Evolutionary conservation across 2,888 invertebrate genomes (phyloP).

Genomic region (Apotomis turbidana): DNA sequence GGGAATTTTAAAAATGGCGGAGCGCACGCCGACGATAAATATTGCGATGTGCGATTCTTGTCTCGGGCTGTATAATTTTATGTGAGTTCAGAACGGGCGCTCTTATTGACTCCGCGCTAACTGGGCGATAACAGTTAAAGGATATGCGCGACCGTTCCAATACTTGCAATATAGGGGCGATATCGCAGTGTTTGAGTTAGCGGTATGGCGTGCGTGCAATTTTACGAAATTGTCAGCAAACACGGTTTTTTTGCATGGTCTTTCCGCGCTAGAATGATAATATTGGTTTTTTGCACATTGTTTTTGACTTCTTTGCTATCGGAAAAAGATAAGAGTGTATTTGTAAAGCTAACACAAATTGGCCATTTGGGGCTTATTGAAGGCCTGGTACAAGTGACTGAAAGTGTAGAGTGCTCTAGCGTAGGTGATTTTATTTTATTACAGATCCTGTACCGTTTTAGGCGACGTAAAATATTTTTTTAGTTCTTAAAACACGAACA

Average conservation of each 20-base stretch:
- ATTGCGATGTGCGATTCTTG: slow-evolving; percentile 33
- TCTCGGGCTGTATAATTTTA: slow-evolving; percentile 38
- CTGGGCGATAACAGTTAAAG: slow-evolving; percentile 38
- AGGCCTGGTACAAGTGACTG: not conserved
- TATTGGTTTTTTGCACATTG: not conserved
- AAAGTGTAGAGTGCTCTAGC: not conserved
- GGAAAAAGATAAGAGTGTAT: slow-evolving; percentile 8
- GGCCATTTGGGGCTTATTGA: slow-evolving; percentile 10
- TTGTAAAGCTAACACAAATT: not conserved
- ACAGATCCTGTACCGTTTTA: not conserved
- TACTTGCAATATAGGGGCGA: slow-evolving; percentile 27
- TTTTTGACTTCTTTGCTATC: slow-evolving; percentile 25
- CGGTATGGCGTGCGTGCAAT: slow-evolving; percentile 31
- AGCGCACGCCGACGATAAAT: slow-evolving; percentile 8
- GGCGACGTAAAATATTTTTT: too few relatives aligned
- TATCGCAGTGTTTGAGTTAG: slow-evolving; percentile 30
- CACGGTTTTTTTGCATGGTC: slow-evolving; percentile 3
- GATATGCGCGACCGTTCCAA: slow-evolving; percentile 31
- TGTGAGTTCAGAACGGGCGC: slow-evolving; percentile 16
- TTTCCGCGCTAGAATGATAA: slow-evolving; percentile 9
- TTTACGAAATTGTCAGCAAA: slow-evolving; percentile 18
- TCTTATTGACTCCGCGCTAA: slow-evolving; percentile 40
- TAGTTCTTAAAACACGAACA: too few relatives aligned
- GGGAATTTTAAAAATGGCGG: slow-evolving; percentile 18
- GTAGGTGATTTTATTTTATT: slow-evolving; percentile 1